Percentiles rank a stretch among this genome's conserved stretches.
These are phyloP conservation scores for Sinella curviseta DNA, from an alignment of 1,140 invertebrate genomes.

Conservation along the genomic window DNA sequence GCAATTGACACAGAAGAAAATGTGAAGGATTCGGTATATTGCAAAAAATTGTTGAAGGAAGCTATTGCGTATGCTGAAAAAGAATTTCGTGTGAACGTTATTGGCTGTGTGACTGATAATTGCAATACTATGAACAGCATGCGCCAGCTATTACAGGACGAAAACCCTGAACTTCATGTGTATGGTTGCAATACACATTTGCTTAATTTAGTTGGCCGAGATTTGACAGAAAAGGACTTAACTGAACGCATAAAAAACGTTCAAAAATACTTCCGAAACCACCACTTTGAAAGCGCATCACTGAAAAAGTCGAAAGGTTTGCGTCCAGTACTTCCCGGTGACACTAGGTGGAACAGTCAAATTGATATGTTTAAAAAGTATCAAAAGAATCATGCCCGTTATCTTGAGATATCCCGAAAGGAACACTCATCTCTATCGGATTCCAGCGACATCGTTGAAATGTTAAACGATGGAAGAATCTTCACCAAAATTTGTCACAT, in stretches of 20 bases:
- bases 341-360: conserved; percentile 37
- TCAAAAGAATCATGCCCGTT: conserved; percentile 28
- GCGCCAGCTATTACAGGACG: background rate
- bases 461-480: background rate
- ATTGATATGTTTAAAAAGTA: conserved; percentile 5
- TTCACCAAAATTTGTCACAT: background rate
- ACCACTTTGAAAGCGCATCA: conserved; percentile 1
- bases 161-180: background rate
- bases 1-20: background rate
- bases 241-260: background rate
- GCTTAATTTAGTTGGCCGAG: conserved; percentile 19
- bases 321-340: background rate
- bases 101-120: background rate
- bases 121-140: background rate
- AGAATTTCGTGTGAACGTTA: background rate
- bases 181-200: conserved; percentile 36
- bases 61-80: background rate
- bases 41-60: background rate
- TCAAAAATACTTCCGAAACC: conserved; percentile 17
- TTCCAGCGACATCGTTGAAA: background rate
- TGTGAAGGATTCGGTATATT: background rate
- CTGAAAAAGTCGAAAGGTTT: conserved; percentile 14
- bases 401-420: conserved; percentile 29
- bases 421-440: background rate
- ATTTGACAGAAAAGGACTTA: background rate